Base-by-base conservation (phyloP, 92 coral and sea anemone species). In the Galaxea fascicularis region DNA sequence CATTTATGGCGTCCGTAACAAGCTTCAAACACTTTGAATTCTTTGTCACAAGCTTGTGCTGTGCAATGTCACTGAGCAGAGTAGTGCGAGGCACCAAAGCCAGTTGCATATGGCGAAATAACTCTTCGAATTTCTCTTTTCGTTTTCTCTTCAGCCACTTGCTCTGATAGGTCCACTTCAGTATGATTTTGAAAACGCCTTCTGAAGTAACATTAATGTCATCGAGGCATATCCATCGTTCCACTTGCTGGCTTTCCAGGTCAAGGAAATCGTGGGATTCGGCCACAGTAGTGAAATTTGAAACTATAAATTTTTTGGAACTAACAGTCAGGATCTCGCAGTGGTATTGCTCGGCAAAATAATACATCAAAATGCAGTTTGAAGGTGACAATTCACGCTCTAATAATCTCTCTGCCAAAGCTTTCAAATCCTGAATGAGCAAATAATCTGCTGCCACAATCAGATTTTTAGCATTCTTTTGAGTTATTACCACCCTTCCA, bases 61-160 rank as follows among this genome's bases (percentile, higher is more conserved):
- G 15, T 12, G 18, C 53, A n/a, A 30, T 27, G 15, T 15, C n/a
- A 3, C 29, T 62, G 47, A 8, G 18, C 22, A 69, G 31, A n/a
- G 31, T 15, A 30, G 56, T 71, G 53, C 52, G 76, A 15, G 76
- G 31, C 15, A 71, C 20, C 14, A 41, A 39, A 31, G 54, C 28
- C 54, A 71, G 25, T 20, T 59, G 78, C 30, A 73, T 24, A 59
- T 53, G 57, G 14, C 41, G 78, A 44, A 73, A 73, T 18, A 73
- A 35, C 76, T 71, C 52, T 47, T 20, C 25, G 16, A 71, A 71
- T 26, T 71, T 63, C 4, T 15, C 6, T 74, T 74, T 10, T 18
- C 79, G 41, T 8, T 49, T 11, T 7, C 10, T 49, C 27, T n/a
- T n/a, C n/a, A n/a, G n/a, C n/a, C n/a, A n/a, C n/a, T 13, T 18